Percentiles rank a stretch among this genome's conserved stretches.
These are phyloP conservation scores for Lagopus leucura DNA, from an alignment of 2,113 vertebrate genomes.

Conservation along the genomic window DNA sequence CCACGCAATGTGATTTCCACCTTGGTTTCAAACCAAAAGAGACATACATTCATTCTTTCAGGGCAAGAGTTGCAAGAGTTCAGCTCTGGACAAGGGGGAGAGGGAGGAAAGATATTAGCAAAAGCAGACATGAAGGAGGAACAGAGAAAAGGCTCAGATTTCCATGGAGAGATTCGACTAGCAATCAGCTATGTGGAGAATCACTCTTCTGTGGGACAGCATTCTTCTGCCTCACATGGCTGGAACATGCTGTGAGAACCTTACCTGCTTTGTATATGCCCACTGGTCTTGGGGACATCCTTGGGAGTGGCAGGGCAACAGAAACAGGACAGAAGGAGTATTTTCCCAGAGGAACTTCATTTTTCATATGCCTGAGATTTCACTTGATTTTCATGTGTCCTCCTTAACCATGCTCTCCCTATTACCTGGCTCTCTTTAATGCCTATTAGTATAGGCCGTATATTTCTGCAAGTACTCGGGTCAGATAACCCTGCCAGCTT, in stretches of 20 bases:
- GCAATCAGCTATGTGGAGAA: slow-evolving; percentile 20
- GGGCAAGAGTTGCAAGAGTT: background rate
- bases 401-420: background rate
- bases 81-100: background rate
- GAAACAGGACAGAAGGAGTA: background rate
- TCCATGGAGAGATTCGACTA: background rate
- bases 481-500: background rate
- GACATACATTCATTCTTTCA: background rate
- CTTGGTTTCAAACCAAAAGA: slow-evolving; percentile 29
- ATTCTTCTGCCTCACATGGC: background rate
- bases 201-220: slow-evolving; percentile 23
- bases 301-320: background rate
- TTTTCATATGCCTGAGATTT: background rate
- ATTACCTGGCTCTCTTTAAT: background rate
- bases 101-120: background rate
- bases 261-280: background rate
- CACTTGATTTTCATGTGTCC: background rate
- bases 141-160: background rate
- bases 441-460: background rate
- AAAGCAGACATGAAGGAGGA: background rate
- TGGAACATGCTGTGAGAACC: slow-evolving; percentile 31
- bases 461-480: background rate
- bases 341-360: background rate
- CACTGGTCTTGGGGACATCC: background rate
- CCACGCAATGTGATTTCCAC: background rate